Percentiles rank a stretch among this genome's conserved stretches.
Evolutionary conservation across 2,113 vertebrate genomes (phyloP).

Genomic region (Craseonycteris thonglongyai): DNA sequence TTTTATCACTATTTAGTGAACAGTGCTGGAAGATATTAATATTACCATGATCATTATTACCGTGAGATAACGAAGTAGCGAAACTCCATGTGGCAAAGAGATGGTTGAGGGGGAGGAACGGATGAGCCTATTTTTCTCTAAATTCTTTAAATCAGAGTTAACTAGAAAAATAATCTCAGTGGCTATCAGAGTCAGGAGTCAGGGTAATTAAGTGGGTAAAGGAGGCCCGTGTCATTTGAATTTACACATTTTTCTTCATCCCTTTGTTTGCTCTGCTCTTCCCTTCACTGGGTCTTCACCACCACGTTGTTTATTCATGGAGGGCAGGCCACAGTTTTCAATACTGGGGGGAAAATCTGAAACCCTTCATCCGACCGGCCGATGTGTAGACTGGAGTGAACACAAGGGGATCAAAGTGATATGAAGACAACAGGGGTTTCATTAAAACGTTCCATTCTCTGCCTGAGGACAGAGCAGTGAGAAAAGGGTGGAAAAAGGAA

Average conservation of each 20-base stretch:
- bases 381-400: constrained; percentile 81
- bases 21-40: constrained; percentile 76
- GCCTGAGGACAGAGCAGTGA: constrained; percentile 87
- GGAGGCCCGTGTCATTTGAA: constrained; percentile 72
- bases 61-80: constrained; percentile 64
- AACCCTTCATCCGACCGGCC: constrained; percentile 81
- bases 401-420: constrained; percentile 88
- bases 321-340: constrained; percentile 74
- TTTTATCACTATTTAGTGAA: constrained; percentile 79
- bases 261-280: constrained; percentile 80
- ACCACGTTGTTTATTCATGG: constrained; percentile 83
- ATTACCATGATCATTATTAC: constrained; percentile 72
- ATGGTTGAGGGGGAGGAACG: constrained; percentile 57
- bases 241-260: constrained; percentile 69
- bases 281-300: constrained; percentile 70
- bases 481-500: constrained; percentile 80
- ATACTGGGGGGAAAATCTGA: constrained; percentile 71
- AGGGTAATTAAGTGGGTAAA: constrained; percentile 77
- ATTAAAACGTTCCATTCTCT: constrained; percentile 88
- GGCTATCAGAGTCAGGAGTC: constrained; percentile 65
- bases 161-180: constrained; percentile 58
- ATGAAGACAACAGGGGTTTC: constrained; percentile 91
- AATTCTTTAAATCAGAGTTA: constrained; percentile 67
- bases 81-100: constrained; percentile 73
- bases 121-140: constrained; percentile 48